These are phyloP conservation scores for Zapornia atra DNA, from an alignment of 2,113 vertebrate genomes.

Conservation along the genomic window DNA sequence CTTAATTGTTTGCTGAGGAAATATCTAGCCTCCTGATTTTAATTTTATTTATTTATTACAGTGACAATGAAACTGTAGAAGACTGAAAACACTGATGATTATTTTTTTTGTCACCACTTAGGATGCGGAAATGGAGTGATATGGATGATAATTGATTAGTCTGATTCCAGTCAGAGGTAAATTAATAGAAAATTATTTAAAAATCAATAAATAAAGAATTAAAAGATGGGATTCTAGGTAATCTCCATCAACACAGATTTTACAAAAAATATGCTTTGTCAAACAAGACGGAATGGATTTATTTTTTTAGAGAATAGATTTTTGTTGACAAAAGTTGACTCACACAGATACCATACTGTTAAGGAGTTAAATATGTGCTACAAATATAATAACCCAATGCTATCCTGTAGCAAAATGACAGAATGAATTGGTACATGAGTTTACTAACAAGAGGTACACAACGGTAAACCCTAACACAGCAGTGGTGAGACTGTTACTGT, in stretches of 20 bases:
- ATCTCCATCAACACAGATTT: not conserved
- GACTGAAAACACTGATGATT: not conserved
- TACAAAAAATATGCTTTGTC: not conserved
- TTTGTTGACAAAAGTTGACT: not conserved
- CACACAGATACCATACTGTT: not conserved
- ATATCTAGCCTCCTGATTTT: conserved; percentile 26
- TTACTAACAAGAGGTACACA: not conserved
- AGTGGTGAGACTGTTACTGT: not conserved
- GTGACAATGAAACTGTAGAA: not conserved
- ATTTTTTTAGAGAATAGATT: not conserved
- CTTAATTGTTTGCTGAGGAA: conserved; percentile 23
- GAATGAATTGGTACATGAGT: not conserved
- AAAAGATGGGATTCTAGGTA: not conserved
- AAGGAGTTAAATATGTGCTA: not conserved
- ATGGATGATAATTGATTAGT: not conserved
- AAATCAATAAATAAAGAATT: conserved; percentile 11
- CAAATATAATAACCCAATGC: not conserved
- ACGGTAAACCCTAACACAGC: not conserved
- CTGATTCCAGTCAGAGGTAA: conserved; percentile 34
- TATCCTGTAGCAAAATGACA: not conserved
- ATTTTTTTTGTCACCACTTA: not conserved
- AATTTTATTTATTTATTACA: conserved; percentile 48
- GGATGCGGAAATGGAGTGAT: conserved; percentile 10
- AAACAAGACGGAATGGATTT: not conserved
- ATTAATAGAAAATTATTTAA: conserved; percentile 5